Conservation (phyloP, 1,140 invertebrate species). For the Drosophila sproati region DNA sequence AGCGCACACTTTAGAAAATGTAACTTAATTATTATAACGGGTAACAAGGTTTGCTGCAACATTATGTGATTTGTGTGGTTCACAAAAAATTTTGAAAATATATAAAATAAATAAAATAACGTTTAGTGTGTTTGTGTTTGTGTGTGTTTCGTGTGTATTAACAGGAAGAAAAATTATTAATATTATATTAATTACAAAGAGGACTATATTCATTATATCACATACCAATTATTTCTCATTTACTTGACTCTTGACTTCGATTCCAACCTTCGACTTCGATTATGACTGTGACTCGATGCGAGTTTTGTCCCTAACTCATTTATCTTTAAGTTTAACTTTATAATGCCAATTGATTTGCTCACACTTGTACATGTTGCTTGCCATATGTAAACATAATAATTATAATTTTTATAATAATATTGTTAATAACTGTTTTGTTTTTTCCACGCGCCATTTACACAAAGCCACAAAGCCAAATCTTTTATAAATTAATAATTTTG, state of each 20-base stretch:
- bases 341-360: slow-evolving; percentile 59
- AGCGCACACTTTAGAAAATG: not conserved
- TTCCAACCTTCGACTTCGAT: slow-evolving; percentile 7
- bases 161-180: slow-evolving; percentile 59
- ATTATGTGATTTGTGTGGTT: slow-evolving; percentile 36
- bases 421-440: slow-evolving; percentile 56
- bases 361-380: slow-evolving; percentile 55
- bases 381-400: slow-evolving; percentile 26
- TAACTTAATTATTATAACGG: slow-evolving; percentile 41
- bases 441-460: slow-evolving; percentile 52
- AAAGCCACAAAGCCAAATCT: slow-evolving; percentile 56
- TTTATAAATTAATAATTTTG: slow-evolving; percentile 45
- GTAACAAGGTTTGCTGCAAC: slow-evolving; percentile 57
- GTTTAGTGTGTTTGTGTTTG: slow-evolving; percentile 42
- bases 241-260: slow-evolving; percentile 54
- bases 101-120: slow-evolving; percentile 67
- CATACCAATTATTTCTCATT: slow-evolving; percentile 80
- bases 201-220: slow-evolving; percentile 84
- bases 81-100: slow-evolving; percentile 54
- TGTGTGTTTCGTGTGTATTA: slow-evolving; percentile 39
- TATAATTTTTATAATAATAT: slow-evolving; percentile 45
- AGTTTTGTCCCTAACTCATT: slow-evolving; percentile 54
- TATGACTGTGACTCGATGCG: slow-evolving; percentile 78
- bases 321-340: slow-evolving; percentile 46
- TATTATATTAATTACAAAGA: slow-evolving; percentile 80